Base-by-base conservation (phyloP, 37 sponge, comb jelly and placozoan genomes). In the Chondrosia reniformis region DNA sequence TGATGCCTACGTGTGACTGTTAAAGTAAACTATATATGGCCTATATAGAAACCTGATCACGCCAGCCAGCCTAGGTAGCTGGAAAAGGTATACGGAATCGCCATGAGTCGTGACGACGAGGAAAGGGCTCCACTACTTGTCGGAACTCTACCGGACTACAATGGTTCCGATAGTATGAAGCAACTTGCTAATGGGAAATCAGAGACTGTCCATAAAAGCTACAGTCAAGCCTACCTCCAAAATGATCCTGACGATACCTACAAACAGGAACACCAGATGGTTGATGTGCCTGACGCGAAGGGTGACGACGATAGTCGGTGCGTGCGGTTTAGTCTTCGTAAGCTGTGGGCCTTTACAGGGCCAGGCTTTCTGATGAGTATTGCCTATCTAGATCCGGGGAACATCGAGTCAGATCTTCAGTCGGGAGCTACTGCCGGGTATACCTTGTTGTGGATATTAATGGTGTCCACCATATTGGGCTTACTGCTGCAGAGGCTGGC, bases 361-460 rank as follows among this genome's bases (percentile, higher is more conserved):
- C 97, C 97, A 19, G 97, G 97, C 0, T 93, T 97, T 63, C 79
- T 97, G 34, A 97, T 97, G 97, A 97, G 97, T 81, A 97, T 97
- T 42, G 97, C 97, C 22, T 97, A 97, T 63, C 81, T 97, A 0
- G 97, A 97, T 59, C 97, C 97, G 8, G 97, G 97, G 3, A 97
- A 97, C 76, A 97, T 97, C 61, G 97, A 97, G 79, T 81, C 90
- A 25, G 97, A 97, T 77, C 75, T 97, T 1, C 97, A 93, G 76
- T 91, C 87, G 0, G 97, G 97, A 21, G 87, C 89, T 15, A 84
- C 83, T 19, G 84, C 95, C 15, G 81, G 88, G 46, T 97, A 89
- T 57, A 78, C 85, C 80, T 58, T 97, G 79, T 81, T 97, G 13
- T 97, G 97, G 97, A 77, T 97, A 19, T 79, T 97, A 43, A 45